Evolutionary conservation across 2,888 invertebrate species (phyloP).

Genomic region (Ligdia adustata): DNA sequence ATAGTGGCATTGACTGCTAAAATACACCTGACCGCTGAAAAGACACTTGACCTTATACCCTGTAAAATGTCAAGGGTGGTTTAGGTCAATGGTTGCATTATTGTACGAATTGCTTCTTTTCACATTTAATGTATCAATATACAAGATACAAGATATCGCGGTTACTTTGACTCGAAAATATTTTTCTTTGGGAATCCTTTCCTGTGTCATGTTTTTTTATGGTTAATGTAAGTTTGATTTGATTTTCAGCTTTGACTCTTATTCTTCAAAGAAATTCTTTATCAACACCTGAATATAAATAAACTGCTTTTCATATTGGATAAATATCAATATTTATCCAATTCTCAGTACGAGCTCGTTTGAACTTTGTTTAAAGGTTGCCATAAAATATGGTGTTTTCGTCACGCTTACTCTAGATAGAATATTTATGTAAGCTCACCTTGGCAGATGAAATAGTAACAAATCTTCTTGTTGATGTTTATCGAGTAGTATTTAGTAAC

Average conservation of each 20-base stretch:
- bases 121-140: too few relatives aligned
- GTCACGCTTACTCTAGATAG: neutral
- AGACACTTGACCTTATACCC: constrained; percentile 34
- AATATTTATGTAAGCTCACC: constrained; percentile 1
- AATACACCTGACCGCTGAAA: constrained; percentile 40
- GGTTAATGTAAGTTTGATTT: too few relatives aligned
- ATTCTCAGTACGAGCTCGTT: constrained; percentile 21
- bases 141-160: too few relatives aligned
- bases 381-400: constrained; percentile 7
- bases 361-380: constrained; percentile 30
- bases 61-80: constrained; percentile 63
- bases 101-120: too few relatives aligned
- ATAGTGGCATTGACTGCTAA: constrained; percentile 6
- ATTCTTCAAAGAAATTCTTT: constrained; percentile 2
- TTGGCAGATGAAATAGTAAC: too few relatives aligned
- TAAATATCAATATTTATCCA: constrained; percentile 44
- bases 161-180: too few relatives aligned
- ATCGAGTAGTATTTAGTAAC: too few relatives aligned
- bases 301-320: constrained; percentile 18
- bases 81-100: constrained; percentile 42
- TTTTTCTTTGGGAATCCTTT: too few relatives aligned
- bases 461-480: too few relatives aligned
- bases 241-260: too few relatives aligned
- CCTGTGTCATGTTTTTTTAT: too few relatives aligned
- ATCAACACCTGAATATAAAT: too few relatives aligned